A percentile compares a stretch with the other conserved stretches of the same genome.
Conservation (phyloP, 2,888 invertebrate genomes). For the Sisyra nigra region DNA sequence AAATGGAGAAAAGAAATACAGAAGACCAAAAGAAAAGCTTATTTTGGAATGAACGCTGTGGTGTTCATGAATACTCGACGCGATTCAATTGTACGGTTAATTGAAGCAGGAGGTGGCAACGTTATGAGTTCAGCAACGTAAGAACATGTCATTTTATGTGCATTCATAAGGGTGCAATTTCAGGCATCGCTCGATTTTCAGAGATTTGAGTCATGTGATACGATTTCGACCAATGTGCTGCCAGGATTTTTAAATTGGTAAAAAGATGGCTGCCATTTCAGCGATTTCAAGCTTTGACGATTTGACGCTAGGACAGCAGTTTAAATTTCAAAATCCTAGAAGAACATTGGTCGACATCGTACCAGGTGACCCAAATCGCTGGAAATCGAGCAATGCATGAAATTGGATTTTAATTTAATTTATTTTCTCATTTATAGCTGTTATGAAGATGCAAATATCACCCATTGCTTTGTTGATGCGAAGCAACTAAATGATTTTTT, state of each 20-base stretch:
- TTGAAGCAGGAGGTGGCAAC: conserved; percentile 61
- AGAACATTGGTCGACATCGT: conserved; percentile 33
- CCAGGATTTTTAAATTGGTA: too few relatives aligned
- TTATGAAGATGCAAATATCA: conserved; percentile 27
- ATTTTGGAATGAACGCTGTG: conserved; percentile 34
- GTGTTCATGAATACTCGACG: conserved; percentile 36
- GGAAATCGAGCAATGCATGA: too few relatives aligned
- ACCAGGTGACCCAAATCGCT: too few relatives aligned
- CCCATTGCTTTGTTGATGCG: conserved; percentile 56
- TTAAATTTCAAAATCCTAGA: too few relatives aligned
- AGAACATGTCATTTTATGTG: conserved; percentile 16
- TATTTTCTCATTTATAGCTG: conserved; percentile 18
- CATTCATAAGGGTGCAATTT: conserved; percentile 4
- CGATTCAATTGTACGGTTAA: conserved; percentile 47
- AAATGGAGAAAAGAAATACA: conserved; percentile 49
- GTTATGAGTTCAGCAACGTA: conserved; percentile 45
- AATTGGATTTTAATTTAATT: too few relatives aligned
- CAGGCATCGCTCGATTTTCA: too few relatives aligned
- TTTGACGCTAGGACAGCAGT: too few relatives aligned
- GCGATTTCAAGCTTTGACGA: too few relatives aligned
- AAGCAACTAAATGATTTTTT: conserved; percentile 18
- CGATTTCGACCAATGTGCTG: too few relatives aligned
- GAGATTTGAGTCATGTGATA: too few relatives aligned
- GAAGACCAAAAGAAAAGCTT: conserved; percentile 26
- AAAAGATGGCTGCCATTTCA: too few relatives aligned